Percentiles rank a stretch among this genome's conserved stretches.
Conservation (phyloP, 2,888 invertebrate genomes). For the Thera obeliscata region DNA sequence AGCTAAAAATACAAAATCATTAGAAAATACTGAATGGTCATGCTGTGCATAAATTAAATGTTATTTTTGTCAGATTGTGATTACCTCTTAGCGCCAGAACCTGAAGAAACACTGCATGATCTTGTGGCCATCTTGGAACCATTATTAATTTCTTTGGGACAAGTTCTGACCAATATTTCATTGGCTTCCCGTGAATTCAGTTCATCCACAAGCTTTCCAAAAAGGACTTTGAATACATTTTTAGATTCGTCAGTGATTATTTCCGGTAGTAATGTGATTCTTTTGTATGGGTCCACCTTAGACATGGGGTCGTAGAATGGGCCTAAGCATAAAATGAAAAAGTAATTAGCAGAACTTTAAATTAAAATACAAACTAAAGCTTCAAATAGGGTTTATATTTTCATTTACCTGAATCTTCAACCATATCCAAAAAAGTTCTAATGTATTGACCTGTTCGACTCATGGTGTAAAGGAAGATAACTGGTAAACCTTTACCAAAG, state of each 20-base stretch:
- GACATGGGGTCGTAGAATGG: conserved; percentile 86
- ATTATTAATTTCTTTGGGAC: conserved; percentile 84
- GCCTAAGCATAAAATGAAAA: conserved; percentile 56
- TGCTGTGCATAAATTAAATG: not conserved
- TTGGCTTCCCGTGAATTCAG: conserved; percentile 91
- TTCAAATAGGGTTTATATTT: not conserved
- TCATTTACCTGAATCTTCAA: conserved; percentile 72
- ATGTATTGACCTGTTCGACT: conserved; percentile 88
- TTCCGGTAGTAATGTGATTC: conserved; percentile 91
- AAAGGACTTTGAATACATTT: conserved; percentile 86
- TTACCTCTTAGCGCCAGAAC: conserved; percentile 71
- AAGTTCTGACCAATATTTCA: conserved; percentile 90
- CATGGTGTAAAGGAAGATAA: conserved; percentile 91
- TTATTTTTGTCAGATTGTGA: not conserved
- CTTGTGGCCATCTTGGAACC: conserved; percentile 73
- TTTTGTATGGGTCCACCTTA: conserved; percentile 87
- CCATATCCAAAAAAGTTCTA: conserved; percentile 89
- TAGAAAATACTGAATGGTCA: not conserved
- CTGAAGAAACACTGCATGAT: conserved; percentile 63
- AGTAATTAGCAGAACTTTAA: not conserved
- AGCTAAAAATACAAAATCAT: conserved; percentile 65
- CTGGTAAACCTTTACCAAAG: conserved; percentile 90
- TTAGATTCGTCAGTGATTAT: conserved; percentile 87
- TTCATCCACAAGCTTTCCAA: conserved; percentile 87
- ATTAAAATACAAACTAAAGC: not conserved